Conservation (phyloP, 1,140 invertebrate species). For the Cydia amplana region DNA sequence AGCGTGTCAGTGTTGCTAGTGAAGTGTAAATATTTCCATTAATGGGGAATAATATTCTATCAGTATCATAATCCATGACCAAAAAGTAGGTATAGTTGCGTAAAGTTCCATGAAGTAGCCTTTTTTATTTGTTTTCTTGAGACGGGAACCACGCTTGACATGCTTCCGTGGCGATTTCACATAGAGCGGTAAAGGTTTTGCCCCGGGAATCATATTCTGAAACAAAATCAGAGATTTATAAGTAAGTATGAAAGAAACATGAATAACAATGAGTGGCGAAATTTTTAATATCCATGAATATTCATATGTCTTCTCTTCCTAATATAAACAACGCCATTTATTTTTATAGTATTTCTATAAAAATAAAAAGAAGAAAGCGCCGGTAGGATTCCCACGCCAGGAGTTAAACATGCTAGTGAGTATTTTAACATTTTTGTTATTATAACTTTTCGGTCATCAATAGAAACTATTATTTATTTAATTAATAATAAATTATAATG, state of each 20-base stretch:
- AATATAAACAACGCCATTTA: too few relatives aligned
- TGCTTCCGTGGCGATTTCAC: slow-evolving; percentile 89
- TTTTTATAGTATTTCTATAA: too few relatives aligned
- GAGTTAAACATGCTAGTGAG: too few relatives aligned
- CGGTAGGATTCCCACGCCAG: too few relatives aligned
- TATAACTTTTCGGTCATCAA: too few relatives aligned
- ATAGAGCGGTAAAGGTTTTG: slow-evolving; percentile 86
- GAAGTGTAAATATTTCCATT: slow-evolving; percentile 9
- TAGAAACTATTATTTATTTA: too few relatives aligned
- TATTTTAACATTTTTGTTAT: too few relatives aligned
- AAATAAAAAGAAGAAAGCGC: too few relatives aligned
- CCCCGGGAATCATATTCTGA: slow-evolving; percentile 85
- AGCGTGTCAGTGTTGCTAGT: slow-evolving; percentile 24
- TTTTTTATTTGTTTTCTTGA: slow-evolving; percentile 72
- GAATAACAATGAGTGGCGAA: too few relatives aligned
- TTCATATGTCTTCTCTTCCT: too few relatives aligned
- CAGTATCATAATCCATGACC: slow-evolving; percentile 3
- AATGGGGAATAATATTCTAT: background rate
- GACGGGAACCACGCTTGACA: slow-evolving; percentile 88
- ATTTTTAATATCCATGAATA: too few relatives aligned
- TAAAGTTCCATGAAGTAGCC: background rate
- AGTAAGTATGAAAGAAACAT: slow-evolving; percentile 5
- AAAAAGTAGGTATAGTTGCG: background rate
- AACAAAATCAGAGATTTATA: slow-evolving; percentile 44
- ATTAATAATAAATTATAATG: too few relatives aligned